phyloP scores from a whole-genome alignment of 2,888 invertebrate genomes.

The Actias luna region DNA sequence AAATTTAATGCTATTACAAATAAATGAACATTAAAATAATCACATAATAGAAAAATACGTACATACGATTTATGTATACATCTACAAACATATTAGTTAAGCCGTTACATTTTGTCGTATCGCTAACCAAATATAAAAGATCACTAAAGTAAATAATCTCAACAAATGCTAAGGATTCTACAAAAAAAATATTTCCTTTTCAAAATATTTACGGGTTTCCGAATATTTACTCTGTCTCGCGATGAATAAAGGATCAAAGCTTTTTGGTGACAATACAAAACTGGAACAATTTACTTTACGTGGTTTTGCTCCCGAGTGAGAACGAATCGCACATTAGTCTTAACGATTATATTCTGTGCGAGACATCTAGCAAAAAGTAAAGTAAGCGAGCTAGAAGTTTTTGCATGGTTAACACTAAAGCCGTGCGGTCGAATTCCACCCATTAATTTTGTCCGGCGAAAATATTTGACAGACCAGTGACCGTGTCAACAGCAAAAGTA shows the following conservation, averaged over 20 bases:
- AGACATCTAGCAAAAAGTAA: constrained; percentile 36
- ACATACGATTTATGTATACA: no score
- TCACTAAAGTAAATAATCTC: not conserved
- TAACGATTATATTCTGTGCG: constrained; percentile 32
- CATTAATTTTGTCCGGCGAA: constrained; percentile 48
- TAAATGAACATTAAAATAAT: no score
- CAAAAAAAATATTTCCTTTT: not conserved
- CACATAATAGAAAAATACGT: no score
- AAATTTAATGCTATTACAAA: no score
- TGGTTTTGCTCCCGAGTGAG: constrained; percentile 19
- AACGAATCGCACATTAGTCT: constrained; percentile 33
- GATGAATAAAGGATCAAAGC: constrained; percentile 6
- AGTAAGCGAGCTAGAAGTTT: constrained; percentile 42
- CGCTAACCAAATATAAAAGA: not conserved
- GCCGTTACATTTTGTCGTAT: not conserved
- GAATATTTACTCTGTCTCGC: not conserved
- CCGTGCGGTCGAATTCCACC: constrained; percentile 37
- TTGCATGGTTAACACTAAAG: constrained; percentile 39
- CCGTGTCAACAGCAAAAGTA: constrained; percentile 21
- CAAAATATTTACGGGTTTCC: not conserved
- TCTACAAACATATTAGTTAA: not conserved
- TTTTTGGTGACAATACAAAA: constrained; percentile 26
- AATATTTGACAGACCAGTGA: constrained; percentile 48
- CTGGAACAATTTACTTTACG: constrained; percentile 29
- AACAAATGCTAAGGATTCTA: not conserved